Evolutionary conservation across 53 echinoderm and acorn worm species (phyloP).

Genomic region (Apostichopus leukothele): DNA sequence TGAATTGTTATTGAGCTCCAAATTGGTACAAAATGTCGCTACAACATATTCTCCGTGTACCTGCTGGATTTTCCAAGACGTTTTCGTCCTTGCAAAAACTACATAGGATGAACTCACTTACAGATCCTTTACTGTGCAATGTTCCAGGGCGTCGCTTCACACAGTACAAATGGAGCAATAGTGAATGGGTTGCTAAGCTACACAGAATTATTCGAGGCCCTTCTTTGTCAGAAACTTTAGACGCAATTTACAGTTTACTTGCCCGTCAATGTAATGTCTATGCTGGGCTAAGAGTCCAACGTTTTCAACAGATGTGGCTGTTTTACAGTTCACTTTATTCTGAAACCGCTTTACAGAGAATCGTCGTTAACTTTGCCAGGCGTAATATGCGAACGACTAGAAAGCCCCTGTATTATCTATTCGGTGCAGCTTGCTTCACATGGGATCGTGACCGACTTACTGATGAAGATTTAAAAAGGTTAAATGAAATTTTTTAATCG

Average conservation of each 20-base stretch:
- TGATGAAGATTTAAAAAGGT: conserved; percentile 37
- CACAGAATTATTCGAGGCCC: conserved; percentile 42
- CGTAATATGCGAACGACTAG: conserved; percentile 61
- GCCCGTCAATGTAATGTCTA: conserved; percentile 77
- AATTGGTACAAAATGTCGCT: neutral
- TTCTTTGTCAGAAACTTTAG: conserved; percentile 55
- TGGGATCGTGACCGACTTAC: conserved; percentile 64
- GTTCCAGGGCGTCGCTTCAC: neutral
- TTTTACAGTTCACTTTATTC: conserved; percentile 76
- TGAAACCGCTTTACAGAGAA: conserved; percentile 69
- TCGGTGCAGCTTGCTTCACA: conserved; percentile 84
- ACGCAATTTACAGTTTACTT: conserved; percentile 59
- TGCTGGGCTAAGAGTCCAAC: conserved; percentile 75
- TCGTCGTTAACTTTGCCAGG: conserved; percentile 74
- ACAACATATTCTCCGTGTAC: neutral
- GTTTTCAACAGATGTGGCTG: conserved; percentile 70
- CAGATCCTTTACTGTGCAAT: neutral
- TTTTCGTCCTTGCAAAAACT: neutral
- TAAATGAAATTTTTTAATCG: neutral
- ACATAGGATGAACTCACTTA: neutral
- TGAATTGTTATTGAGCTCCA: neutral
- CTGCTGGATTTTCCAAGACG: neutral
- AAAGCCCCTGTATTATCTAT: conserved; percentile 77
- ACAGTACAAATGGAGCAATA: neutral
- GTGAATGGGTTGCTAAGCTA: conserved; percentile 14